These are phyloP conservation scores for Acanthopagrus latus DNA, from an alignment of 2,797 vertebrate species.

Conservation along the genomic window DNA sequence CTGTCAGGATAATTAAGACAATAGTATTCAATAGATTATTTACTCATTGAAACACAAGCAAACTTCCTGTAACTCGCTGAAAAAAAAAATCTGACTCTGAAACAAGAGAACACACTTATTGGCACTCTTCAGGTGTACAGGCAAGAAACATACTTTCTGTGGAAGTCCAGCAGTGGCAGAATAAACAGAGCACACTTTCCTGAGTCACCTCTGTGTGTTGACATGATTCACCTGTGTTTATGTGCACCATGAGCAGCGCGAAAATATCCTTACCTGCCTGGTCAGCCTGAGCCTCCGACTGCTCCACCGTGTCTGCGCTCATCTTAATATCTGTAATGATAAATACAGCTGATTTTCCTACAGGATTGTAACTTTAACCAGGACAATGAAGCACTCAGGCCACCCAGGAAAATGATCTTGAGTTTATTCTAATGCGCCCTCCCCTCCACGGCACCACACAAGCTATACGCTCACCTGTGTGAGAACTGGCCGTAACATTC, in stretches of 20 bases:
- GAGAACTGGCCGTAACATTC: conserved; percentile 89
- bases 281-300: conserved; percentile 86
- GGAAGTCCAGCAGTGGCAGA: background rate
- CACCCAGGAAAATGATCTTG: conserved; percentile 91
- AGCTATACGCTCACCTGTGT: conserved; percentile 81
- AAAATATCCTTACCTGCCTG: conserved; percentile 90
- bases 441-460: conserved; percentile 88
- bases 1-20: background rate
- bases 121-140: too few species aligned
- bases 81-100: background rate
- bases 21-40: background rate
- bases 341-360: conserved; percentile 95
- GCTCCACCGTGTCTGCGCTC: conserved; percentile 92
- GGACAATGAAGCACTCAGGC: conserved; percentile 78
- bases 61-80: background rate
- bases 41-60: background rate
- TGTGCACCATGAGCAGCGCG: background rate
- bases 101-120: background rate
- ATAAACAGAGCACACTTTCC: conserved; percentile 16
- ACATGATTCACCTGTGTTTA: conserved; percentile 5
- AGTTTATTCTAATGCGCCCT: conserved; percentile 91
- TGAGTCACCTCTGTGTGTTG: conserved; percentile 5
- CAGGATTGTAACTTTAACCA: conserved; percentile 88
- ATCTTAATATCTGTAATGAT: conserved; percentile 96
- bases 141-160: background rate